phyloP scores from a whole-genome alignment of 2,797 vertebrate genomes.

The Phoxinus dragarum region DNA sequence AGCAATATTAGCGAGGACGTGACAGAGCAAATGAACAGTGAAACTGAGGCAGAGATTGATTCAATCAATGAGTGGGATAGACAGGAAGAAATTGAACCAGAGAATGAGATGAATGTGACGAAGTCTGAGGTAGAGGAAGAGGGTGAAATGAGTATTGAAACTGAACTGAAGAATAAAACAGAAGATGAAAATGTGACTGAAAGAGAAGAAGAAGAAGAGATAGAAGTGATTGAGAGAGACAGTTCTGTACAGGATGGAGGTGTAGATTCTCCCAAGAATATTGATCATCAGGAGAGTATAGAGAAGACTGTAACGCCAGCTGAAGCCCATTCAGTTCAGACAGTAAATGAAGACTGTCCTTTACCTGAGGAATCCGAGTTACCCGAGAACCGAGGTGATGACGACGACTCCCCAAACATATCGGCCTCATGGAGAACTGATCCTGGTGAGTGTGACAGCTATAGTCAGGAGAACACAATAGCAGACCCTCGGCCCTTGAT shows the following conservation, averaged over 20 bases:
- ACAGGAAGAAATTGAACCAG: slow-evolving; percentile 40
- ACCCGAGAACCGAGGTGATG: slow-evolving; percentile 46
- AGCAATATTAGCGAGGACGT: slow-evolving; percentile 60
- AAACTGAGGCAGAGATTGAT: slow-evolving; percentile 45
- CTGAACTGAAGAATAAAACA: slow-evolving; percentile 56
- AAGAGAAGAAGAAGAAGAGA: slow-evolving; percentile 25
- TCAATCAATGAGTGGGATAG: slow-evolving; percentile 30
- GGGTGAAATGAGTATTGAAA: slow-evolving; percentile 57
- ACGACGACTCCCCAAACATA: slow-evolving; percentile 75
- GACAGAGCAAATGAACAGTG: slow-evolving; percentile 54
- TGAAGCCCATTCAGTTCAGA: neutral
- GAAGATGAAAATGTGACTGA: slow-evolving; percentile 4
- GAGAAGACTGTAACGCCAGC: slow-evolving; percentile 23
- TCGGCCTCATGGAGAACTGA: slow-evolving; percentile 78
- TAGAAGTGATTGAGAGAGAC: slow-evolving; percentile 28
- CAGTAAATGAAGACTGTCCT: neutral
- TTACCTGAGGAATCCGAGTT: slow-evolving; percentile 42
- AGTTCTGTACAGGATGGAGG: neutral
- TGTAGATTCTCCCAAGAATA: neutral
- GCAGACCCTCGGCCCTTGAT: slow-evolving; percentile 81
- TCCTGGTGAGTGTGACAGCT: slow-evolving; percentile 75
- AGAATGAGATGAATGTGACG: neutral
- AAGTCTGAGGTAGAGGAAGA: slow-evolving; percentile 1
- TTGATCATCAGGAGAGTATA: slow-evolving; percentile 1
- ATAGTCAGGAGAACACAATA: slow-evolving; percentile 80